Conservation (phyloP, 1,140 invertebrate genomes). For the Pantala flavescens region DNA sequence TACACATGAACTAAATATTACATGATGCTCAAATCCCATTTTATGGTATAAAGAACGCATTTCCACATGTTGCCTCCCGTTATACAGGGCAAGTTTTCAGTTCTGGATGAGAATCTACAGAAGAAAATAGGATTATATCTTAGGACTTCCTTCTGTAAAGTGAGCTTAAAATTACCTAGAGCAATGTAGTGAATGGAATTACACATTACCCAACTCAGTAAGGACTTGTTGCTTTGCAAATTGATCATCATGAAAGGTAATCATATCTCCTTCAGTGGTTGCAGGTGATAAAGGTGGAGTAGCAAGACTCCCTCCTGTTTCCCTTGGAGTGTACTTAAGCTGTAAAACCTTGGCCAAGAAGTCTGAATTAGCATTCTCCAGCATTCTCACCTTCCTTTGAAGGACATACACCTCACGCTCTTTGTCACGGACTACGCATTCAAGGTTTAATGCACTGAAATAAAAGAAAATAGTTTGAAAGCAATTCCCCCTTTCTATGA, state of each 20-base stretch:
- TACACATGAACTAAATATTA: background rate
- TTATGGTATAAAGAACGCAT: background rate
- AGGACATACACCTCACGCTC: slow-evolving; percentile 28
- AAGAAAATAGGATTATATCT: background rate
- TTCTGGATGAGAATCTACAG: background rate
- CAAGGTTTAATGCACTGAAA: slow-evolving; percentile 27
- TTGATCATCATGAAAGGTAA: background rate
- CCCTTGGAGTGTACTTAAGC: slow-evolving; percentile 26
- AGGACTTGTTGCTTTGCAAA: background rate
- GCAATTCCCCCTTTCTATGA: no score
- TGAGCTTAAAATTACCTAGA: background rate
- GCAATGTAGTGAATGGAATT: background rate
- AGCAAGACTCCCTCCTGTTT: background rate
- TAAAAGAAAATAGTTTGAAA: background rate
- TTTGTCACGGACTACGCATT: slow-evolving; percentile 28
- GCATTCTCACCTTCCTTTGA: slow-evolving; percentile 28
- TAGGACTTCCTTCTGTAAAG: background rate
- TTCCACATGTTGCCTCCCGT: background rate
- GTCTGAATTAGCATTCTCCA: slow-evolving; percentile 31
- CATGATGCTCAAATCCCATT: background rate
- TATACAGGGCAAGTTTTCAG: no score
- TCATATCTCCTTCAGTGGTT: background rate
- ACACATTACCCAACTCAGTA: background rate
- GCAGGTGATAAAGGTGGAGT: background rate
- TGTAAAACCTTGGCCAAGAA: slow-evolving; percentile 28